Evolutionary conservation across 2,888 invertebrate species (phyloP), one percentile per base, ranked within the genome.

Genomic region (Belgica antarctica): DNA sequence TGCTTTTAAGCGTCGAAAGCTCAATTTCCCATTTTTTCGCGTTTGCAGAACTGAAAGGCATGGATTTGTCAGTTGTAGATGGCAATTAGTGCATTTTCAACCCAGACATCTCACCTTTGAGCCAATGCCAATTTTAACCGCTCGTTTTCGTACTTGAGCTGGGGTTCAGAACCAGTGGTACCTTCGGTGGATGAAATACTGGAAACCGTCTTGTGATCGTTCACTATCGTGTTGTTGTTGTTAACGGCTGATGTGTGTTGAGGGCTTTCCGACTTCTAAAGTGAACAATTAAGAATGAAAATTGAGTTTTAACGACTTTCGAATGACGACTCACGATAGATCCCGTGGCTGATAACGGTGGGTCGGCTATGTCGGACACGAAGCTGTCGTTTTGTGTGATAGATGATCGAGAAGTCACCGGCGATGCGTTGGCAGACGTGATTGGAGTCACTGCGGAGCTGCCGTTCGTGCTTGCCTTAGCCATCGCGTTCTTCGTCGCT

Each of bases 21-120:
- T 98, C 97, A 47, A 96, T 90, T 83, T 97, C 97, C 97, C 97
- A 97, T 80, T 97, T 96, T 82, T 96, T 97, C 8, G 96, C 96
- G 82, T 97, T 97, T 46, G 96, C 93, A 62, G 96, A 97, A 81
- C 97, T 95, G 81, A 59, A 80, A 65, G 7, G 59, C 12, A 63
- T 47, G 17, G 46, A 66, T 66, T 12, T 15, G 25, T 66, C 25
- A 47, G 36, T 41, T 36, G 41, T n/a, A 12, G 15, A 34, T 41
- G 22, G 36, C 22, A 61, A 41, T 4, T 5, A 52, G 24, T n/a
- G n/a, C n/a, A 7, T 46, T 15, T 46, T 7, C 7, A 34, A 19
- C 31, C 68, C 17, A 68, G 63, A 7, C 70, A 77, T n/a, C 80
- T 78, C 75, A 94, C 94, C 94, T 97, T 81, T 97, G 96, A 69